Evolutionary conservation across 2,113 vertebrate genomes (phyloP).

Genomic region (Sialia sialis): DNA sequence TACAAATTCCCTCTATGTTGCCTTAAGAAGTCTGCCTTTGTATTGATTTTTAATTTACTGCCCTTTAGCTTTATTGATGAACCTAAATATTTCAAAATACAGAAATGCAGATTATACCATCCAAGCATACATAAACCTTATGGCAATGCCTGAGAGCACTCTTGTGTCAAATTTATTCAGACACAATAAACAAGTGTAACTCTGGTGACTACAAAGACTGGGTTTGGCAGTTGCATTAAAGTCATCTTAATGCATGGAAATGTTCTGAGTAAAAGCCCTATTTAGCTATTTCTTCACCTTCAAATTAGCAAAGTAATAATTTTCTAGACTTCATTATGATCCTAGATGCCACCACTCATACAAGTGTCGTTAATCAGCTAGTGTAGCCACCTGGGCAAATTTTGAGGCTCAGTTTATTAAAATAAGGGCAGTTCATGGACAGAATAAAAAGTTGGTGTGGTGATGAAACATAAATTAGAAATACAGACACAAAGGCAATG

Average conservation of each 20-base stretch:
- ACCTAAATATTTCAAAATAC: slow-evolving; percentile 30
- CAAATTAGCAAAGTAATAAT: neutral
- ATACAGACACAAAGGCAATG: neutral
- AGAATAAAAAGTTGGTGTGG: neutral
- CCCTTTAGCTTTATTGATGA: slow-evolving; percentile 56
- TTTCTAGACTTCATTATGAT: neutral
- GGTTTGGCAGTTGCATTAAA: neutral
- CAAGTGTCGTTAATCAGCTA: neutral
- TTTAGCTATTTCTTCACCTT: neutral
- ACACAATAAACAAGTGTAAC: neutral
- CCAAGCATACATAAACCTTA: neutral
- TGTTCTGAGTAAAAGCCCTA: neutral
- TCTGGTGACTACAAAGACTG: neutral
- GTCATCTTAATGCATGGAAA: neutral
- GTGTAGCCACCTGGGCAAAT: neutral
- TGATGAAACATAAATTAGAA: neutral
- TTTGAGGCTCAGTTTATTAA: neutral
- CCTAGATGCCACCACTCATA: neutral
- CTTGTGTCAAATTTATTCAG: slow-evolving; percentile 7
- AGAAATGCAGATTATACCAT: slow-evolving; percentile 8
- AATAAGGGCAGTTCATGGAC: neutral
- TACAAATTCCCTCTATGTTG: neutral
- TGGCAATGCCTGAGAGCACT: neutral
- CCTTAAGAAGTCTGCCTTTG: slow-evolving; percentile 46
- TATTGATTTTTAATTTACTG: slow-evolving; percentile 62